Evolutionary conservation across 1,140 invertebrate species (phyloP), one percentile per base, ranked within the genome.

Genomic region (Heliconius congener): DNA sequence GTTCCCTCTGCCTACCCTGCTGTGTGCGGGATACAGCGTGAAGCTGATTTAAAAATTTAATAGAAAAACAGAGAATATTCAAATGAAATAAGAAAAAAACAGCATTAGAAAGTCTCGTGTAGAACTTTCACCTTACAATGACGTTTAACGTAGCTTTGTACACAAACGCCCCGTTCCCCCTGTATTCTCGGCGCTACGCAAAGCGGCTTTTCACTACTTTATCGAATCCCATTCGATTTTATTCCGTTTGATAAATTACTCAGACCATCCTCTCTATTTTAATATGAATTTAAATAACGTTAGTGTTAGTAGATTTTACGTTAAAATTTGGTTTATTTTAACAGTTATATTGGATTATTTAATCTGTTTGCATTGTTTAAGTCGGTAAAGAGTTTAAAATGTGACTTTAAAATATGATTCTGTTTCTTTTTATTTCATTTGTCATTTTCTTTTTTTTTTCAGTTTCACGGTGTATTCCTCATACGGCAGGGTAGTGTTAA

Each of bases 191-290:
- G 77, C 81, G 75, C 73, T 79, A 84, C 74, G 78, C 55, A 81
- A 81, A 84, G 80, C 76, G 80, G 80, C 80, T 82, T 79, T 81
- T 76, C 82, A 81, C 77, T 78, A 82, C 76, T 85, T 85, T 85
- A 83, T 81, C 78, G 76, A 71, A 77, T 77, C 73, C 76, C 80
- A 82, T 81, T 82, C 76, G 71, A 79, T 83, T 83, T 82, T 80
- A 83, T 81, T 83, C 80, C 78, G 50, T 80, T 80, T 76, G 73
- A 76, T 72, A 80, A 72, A 79, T 80, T 76, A 75, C 72, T 74
- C 37, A 66, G 23, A 13, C 23, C 13, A 13, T 66, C 27, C 60
- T 9, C 11, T 3, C 23, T 66, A 18, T 66, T 60, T 34, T 37
- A 66, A 76, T 76, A 76, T 76, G 19, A 37, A 72, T 66, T 66